phyloP scores from a whole-genome alignment of 2,888 invertebrate genomes.

The Drosophila infuscata region DNA sequence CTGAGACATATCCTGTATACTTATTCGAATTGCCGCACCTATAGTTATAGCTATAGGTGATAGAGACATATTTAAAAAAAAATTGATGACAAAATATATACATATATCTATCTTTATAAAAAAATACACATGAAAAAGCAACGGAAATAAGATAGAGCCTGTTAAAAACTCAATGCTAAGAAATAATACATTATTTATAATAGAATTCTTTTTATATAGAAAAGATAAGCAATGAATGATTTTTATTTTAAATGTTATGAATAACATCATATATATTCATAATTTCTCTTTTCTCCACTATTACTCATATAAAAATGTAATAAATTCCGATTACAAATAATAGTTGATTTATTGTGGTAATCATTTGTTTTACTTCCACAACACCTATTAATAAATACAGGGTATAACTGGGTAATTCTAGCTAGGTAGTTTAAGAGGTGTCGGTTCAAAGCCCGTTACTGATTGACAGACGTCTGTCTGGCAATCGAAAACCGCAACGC shows the following conservation, averaged over 20 bases:
- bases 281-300: neutral
- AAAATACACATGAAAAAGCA: neutral
- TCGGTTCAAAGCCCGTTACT: slow-evolving; percentile 10
- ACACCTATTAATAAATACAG: neutral
- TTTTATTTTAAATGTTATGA: neutral
- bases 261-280: neutral
- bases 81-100: neutral
- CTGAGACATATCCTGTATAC: neutral
- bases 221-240: neutral
- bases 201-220: neutral
- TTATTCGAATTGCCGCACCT: neutral
- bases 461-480: slow-evolving; percentile 9
- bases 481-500: slow-evolving; percentile 31
- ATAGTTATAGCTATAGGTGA: neutral
- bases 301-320: too few relatives aligned
- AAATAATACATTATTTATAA: neutral
- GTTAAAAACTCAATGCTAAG: neutral
- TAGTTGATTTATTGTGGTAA: neutral
- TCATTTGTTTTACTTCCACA: neutral
- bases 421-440: slow-evolving; percentile 25
- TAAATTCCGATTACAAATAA: neutral
- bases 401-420: slow-evolving; percentile 35
- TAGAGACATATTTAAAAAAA: neutral
- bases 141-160: neutral
- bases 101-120: neutral